Evolutionary conservation across 92 coral and sea anemone species (phyloP), one percentile per base, ranked within the genome.

Genomic region (Phenganax subtilis): DNA sequence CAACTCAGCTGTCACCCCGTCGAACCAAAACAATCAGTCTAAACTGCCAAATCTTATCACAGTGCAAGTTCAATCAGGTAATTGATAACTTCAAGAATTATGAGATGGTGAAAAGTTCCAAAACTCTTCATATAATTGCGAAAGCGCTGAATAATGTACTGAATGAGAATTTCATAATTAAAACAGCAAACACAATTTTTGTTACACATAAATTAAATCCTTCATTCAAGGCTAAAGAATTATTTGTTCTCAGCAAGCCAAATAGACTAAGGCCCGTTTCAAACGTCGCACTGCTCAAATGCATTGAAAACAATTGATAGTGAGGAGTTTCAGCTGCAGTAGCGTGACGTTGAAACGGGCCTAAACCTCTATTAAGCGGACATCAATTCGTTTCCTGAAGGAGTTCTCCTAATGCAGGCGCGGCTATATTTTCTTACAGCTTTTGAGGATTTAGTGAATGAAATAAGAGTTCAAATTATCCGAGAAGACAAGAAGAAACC

Each of bases 31-130:
- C 54, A 28, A 27, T 79, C 74, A 52, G 65, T 79, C 63, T 57
- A 79, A 64, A 79, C 51, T 79, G 72, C 83, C 83, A 12, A 62
- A 79, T 31, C 37, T 79, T 29, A 57, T 94, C 81, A 92, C 78
- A 61, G 96, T 94, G 79, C 87, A 86, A 81, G 90, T 91, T 37
- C 88, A 92, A 89, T 83, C 78, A 63, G 94, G 98, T 94, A 88
- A 88, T 72, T 29, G 54, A 30, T 9, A 27, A 56, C 25, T 12
- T 47, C 12, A 1, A 52, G 56, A 37, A 65, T 29, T 72, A 25
- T 54, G 0, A 12, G 0, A 6, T 44, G n/a, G 20, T 14, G 6
- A 17, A 14, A 14, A 61, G 47, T 37, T 37, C 47, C 47, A 37
- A 37, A 37, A 37, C 0, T 37, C 47, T 37, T 37, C 47, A 37